These are phyloP conservation scores for Sphenodon punctatus DNA, from an alignment of 2,797 vertebrate species.

Conservation along the genomic window DNA sequence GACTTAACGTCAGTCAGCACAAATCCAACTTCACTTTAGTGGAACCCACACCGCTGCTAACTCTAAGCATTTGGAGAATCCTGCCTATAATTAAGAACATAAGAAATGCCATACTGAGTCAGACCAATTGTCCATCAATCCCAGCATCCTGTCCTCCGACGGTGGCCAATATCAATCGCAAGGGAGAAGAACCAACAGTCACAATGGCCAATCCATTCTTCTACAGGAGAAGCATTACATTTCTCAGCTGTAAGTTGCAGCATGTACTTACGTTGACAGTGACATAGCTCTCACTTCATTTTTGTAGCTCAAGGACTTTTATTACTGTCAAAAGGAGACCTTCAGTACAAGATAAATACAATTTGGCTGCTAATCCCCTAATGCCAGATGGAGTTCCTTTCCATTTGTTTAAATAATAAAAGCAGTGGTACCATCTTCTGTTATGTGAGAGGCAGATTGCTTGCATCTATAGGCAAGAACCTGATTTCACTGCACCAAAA, in stretches of 20 bases:
- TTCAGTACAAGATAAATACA: neutral
- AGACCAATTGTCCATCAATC: too few relatives aligned
- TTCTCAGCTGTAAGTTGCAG: neutral
- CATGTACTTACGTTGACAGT: neutral
- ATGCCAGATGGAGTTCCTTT: slow-evolving; percentile 5
- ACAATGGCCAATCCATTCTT: too few relatives aligned
- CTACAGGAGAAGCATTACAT: fast-evolving
- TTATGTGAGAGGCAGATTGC: neutral
- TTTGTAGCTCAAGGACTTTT: neutral
- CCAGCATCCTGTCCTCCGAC: too few relatives aligned
- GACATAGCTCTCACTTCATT: neutral
- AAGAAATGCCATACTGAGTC: too few relatives aligned
- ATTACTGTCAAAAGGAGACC: neutral
- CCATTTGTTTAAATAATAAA: neutral
- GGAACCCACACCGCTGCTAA: too few relatives aligned
- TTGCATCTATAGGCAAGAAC: fast-evolving
- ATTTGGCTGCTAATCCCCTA: neutral
- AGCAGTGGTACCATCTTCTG: neutral
- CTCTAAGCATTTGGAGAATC: too few relatives aligned
- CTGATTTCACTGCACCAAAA: too few relatives aligned
- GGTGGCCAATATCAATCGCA: too few relatives aligned
- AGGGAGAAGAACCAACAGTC: too few relatives aligned
- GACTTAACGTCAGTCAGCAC: too few relatives aligned
- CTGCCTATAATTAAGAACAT: too few relatives aligned
- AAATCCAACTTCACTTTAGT: too few relatives aligned